Evolutionary conservation across 2,113 vertebrate species (phyloP).

Genomic region (Tenebrosternarchus preto): DNA sequence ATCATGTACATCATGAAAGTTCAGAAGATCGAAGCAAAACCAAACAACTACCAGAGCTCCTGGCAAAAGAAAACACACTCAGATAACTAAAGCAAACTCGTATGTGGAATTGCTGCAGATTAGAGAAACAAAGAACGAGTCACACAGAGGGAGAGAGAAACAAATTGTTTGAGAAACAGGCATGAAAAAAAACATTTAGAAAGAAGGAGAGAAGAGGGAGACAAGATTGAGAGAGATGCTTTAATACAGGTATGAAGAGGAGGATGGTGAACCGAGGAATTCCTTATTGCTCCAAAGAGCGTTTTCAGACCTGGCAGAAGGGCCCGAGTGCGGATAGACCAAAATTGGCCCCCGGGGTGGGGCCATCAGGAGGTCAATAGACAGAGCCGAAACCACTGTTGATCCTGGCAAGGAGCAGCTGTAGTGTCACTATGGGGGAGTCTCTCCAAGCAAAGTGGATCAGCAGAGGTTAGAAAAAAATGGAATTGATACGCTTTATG

Average conservation of each 20-base stretch:
- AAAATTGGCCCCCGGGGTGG: conserved; percentile 49
- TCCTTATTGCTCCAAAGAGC: not conserved
- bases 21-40: no score
- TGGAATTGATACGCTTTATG: conserved; percentile 55
- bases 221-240: conserved; percentile 27
- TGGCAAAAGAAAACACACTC: not conserved
- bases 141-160: not conserved
- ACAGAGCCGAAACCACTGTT: conserved; percentile 52
- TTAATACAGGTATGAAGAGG: conserved; percentile 7
- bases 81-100: no score
- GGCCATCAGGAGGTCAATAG: conserved; percentile 51
- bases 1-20: no score
- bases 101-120: not conserved
- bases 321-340: conserved; percentile 31
- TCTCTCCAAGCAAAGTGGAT: conserved; percentile 50
- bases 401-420: conserved; percentile 51
- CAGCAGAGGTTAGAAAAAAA: conserved; percentile 51
- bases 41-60: no score
- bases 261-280: not conserved
- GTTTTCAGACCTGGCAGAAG: conserved; percentile 43
- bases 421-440: conserved; percentile 50
- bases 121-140: not conserved
- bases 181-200: conserved; percentile 22
- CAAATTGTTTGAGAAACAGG: conserved; percentile 1
- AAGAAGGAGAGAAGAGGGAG: conserved; percentile 5